Percentiles rank a stretch among this genome's conserved stretches.
These are phyloP conservation scores for Oxycera nigricornis DNA, from an alignment of 2,888 invertebrate genomes.

Conservation along the genomic window DNA sequence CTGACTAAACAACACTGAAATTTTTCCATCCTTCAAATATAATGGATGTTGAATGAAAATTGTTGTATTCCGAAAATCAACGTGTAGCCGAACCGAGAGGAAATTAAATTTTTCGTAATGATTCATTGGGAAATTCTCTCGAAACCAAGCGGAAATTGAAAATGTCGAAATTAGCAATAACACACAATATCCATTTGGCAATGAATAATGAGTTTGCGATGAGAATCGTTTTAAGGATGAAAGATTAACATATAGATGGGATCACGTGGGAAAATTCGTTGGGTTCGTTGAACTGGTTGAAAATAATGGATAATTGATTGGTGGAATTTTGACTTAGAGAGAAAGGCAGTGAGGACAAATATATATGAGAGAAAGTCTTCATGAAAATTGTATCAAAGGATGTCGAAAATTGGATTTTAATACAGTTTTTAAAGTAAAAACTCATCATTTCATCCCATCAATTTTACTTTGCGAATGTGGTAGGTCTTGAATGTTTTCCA, in stretches of 20 bases:
- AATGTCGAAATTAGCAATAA: conserved; percentile 24
- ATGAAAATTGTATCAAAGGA: too few species aligned
- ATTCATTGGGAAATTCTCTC: conserved; percentile 3
- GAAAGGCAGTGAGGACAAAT: neutral
- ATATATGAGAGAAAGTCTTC: too few species aligned
- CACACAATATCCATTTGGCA: neutral
- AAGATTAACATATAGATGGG: neutral
- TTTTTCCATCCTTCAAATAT: too few species aligned
- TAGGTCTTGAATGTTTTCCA: too few species aligned
- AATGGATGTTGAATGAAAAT: too few species aligned
- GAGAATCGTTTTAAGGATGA: neutral
- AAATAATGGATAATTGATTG: neutral
- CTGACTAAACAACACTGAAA: too few species aligned
- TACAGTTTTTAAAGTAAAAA: too few species aligned
- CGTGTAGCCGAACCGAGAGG: neutral
- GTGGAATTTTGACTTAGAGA: too few species aligned
- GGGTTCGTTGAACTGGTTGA: neutral
- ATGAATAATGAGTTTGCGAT: conserved; percentile 16
- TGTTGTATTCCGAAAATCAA: too few species aligned
- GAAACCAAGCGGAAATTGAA: conserved; percentile 8
- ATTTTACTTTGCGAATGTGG: too few species aligned
- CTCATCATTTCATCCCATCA: too few species aligned
- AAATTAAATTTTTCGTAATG: conserved; percentile 13
- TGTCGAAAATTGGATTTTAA: too few species aligned
- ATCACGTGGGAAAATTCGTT: neutral